These are phyloP conservation scores for Pristis pectinata DNA, from an alignment of 2,797 vertebrate genomes.

Conservation along the genomic window DNA sequence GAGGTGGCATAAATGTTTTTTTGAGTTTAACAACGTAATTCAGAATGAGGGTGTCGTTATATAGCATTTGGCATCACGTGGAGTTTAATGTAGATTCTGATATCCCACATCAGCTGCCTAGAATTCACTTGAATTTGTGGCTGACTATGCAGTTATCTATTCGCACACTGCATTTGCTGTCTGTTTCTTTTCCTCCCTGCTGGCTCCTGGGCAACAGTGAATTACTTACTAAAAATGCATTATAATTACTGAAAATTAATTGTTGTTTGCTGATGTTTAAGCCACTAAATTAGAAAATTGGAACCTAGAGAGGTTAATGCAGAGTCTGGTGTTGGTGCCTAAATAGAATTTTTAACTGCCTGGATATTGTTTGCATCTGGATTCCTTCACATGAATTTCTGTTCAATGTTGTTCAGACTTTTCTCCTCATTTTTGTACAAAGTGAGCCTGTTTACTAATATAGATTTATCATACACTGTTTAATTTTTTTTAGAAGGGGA, in stretches of 20 bases:
- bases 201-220: neutral
- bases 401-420: neutral
- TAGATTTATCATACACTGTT: neutral
- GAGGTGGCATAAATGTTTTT: neutral
- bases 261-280: neutral
- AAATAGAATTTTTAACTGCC: neutral
- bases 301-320: neutral
- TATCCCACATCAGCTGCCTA: neutral
- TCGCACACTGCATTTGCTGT: neutral
- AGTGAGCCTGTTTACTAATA: neutral
- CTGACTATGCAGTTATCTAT: neutral
- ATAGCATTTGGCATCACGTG: neutral
- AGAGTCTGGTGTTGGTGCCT: neutral
- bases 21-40: neutral
- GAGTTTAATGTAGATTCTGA: neutral
- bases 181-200: neutral
- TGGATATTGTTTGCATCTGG: neutral
- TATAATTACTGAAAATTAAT: neutral
- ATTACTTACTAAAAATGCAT: neutral
- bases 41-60: neutral
- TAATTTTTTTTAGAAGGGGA: neutral
- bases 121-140: neutral
- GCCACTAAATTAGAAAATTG: neutral
- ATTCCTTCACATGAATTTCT: neutral
- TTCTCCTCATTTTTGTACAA: neutral